Conservation (phyloP, 2,888 invertebrate species). For the Aphelenchoides bicaudatus region DNA sequence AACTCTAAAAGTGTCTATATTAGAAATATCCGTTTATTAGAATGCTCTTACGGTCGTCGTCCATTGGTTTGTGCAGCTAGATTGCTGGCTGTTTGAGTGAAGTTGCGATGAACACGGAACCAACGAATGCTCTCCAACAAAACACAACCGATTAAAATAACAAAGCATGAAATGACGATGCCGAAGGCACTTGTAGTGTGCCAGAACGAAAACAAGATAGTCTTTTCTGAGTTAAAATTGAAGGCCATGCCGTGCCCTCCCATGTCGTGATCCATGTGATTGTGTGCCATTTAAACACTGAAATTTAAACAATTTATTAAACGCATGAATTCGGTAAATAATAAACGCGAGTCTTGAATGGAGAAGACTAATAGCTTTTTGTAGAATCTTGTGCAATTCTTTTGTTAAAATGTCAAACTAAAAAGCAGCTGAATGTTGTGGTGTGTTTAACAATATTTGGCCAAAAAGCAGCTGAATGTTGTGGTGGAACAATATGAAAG, state of each 20-base stretch:
- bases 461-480: too few species aligned
- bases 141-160: constrained; percentile 43
- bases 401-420: too few species aligned
- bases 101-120: constrained; percentile 39
- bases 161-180: constrained; percentile 45
- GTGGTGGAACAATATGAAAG: too few species aligned
- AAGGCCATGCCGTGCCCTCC: constrained; percentile 33
- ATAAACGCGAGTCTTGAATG: too few species aligned
- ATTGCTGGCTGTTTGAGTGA: neutral
- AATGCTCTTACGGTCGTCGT: neutral
- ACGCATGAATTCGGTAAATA: too few species aligned
- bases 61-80: constrained; percentile 13
- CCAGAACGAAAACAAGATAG: constrained; percentile 55
- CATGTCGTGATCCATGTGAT: constrained; percentile 26
- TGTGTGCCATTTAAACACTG: constrained; percentile 20
- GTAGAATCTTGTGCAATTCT: too few species aligned
- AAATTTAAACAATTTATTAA: too few species aligned
- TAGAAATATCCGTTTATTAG: neutral
- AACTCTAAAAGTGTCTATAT: constrained; percentile 13
- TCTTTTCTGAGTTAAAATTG: constrained; percentile 42
- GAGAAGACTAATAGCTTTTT: neutral
- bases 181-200: constrained; percentile 40
- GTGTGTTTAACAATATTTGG: too few species aligned
- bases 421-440: too few species aligned
- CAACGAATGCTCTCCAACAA: constrained; percentile 48